Base-by-base conservation (phyloP, 2,113 vertebrate species). In the Ondatra zibethicus region DNA sequence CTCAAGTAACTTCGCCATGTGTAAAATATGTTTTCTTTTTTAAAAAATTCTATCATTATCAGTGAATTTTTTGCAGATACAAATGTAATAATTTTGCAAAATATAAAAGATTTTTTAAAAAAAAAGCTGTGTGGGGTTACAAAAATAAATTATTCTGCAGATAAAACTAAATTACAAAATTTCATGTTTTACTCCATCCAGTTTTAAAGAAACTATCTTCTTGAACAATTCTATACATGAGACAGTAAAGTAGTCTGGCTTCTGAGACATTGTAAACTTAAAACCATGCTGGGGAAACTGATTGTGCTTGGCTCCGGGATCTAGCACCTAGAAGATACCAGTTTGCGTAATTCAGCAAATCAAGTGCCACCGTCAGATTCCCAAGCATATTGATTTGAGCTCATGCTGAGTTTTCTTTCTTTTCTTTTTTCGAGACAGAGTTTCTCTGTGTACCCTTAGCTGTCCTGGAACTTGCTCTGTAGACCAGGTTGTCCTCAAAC, bases 331-430 rank as follows among this genome's bases (percentile, higher is more conserved):
- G 66, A 75, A 27, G 39, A 82, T 72, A 88, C 27, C 78, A 39
- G 36, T 66, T 89, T 93, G 81, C 91, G 63, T 87, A 97, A 47
- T 17, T 96, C 93, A 92, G 73, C 91, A 94, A 84, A 89, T 65
- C 25, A 39, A 88, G 68, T 65, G 61, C 29, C 87, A 42, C 0
- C 25, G 31, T 76, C 89, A 96, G 93, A 96, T 92, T 89, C 91
- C 78, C 47, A 92, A 93, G 88, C 89, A 96, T 65, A 96, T 77
- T 89, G 89, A 42, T 84, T 42, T 31, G 1, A 72, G 87, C 23
- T 96, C 82, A 39, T 33, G 19, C 58, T 58, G 58, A 58, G 19
- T 58, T 21, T 58, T 21, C 55, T 58, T 58, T 58, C 58, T 21
- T 58, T 58, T 58, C 5, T 58, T 58, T 21, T 19, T 58, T 58